Percentiles rank a stretch among this genome's conserved stretches.
phyloP scores from a whole-genome alignment of 2,113 vertebrate species.

The Festucalex cinctus region DNA sequence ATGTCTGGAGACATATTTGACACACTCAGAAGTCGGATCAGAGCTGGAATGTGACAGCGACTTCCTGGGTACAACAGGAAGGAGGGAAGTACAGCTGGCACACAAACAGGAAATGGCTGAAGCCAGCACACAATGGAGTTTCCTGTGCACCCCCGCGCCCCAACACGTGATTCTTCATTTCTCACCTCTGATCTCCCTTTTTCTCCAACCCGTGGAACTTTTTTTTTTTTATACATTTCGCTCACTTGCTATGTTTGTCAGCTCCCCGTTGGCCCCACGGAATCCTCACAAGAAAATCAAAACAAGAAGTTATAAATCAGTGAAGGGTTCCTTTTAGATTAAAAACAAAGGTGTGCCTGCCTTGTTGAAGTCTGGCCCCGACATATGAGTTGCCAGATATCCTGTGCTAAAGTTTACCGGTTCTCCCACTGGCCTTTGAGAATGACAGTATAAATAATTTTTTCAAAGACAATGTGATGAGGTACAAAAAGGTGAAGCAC shows the following conservation, averaged over 20 bases:
- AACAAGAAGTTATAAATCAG: slow-evolving; percentile 58
- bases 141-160: slow-evolving; percentile 48
- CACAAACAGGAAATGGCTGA: slow-evolving; percentile 77
- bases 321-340: slow-evolving; percentile 18
- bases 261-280: slow-evolving; percentile 1
- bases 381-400: not conserved
- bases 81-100: slow-evolving; percentile 75
- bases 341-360: slow-evolving; percentile 22
- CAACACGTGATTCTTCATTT: slow-evolving; percentile 21
- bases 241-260: slow-evolving; percentile 15
- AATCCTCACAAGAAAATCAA: slow-evolving; percentile 32
- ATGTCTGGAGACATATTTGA: slow-evolving; percentile 13
- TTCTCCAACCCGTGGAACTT: not conserved
- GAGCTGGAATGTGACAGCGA: slow-evolving; percentile 63
- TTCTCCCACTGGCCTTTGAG: not conserved
- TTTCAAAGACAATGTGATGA: not conserved
- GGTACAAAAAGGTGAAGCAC: not conserved
- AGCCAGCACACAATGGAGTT: slow-evolving; percentile 74
- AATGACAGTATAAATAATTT: not conserved
- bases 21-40: slow-evolving; percentile 38
- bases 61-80: slow-evolving; percentile 73
- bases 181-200: slow-evolving; percentile 46
- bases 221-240: not conserved
- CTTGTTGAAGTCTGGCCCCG: not conserved
- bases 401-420: not conserved